Conservation (phyloP, 2,888 invertebrate genomes). For the Drosophila histrio region DNA sequence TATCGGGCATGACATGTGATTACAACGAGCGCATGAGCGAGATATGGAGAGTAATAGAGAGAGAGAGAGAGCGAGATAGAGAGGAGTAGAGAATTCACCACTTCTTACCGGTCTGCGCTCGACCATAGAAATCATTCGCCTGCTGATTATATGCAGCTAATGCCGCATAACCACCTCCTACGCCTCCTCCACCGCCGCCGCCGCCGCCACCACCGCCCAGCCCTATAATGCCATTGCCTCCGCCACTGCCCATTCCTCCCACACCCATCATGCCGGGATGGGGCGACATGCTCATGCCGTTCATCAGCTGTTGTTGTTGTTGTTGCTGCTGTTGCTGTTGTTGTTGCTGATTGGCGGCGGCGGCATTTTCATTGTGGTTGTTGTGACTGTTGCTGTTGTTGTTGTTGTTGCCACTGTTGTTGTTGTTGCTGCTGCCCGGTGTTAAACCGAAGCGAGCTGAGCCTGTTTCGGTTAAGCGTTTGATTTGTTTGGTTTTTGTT, state of each 20-base stretch:
- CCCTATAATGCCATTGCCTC: constrained; percentile 77
- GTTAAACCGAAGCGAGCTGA: constrained; percentile 83
- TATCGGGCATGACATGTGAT: constrained; percentile 28
- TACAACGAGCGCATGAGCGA: constrained; percentile 37
- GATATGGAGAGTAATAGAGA: background rate
- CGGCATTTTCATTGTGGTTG: constrained; percentile 61
- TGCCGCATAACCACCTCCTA: constrained; percentile 64
- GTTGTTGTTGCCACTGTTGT: constrained; percentile 32
- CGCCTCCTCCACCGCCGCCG: constrained; percentile 58
- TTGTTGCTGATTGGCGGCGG: constrained; percentile 51
- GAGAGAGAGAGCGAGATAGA: constrained; percentile 1
- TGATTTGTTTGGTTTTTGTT: constrained; percentile 53
- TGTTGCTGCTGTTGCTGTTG: constrained; percentile 67
- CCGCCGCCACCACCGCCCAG: constrained; percentile 77
- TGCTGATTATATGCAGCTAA: constrained; percentile 72
- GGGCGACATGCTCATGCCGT: constrained; percentile 68
- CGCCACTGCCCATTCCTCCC: constrained; percentile 62
- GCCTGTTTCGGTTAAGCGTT: constrained; percentile 83
- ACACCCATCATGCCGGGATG: constrained; percentile 74
- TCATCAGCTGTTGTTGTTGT: constrained; percentile 70
- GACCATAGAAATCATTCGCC: constrained; percentile 84
- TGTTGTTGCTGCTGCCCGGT: constrained; percentile 56
- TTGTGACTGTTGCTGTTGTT: constrained; percentile 37
- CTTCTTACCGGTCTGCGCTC: constrained; percentile 84
- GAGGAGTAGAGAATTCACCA: constrained; percentile 47